Conservation (phyloP, 2,888 invertebrate species). For the Salticus scenicus region DNA sequence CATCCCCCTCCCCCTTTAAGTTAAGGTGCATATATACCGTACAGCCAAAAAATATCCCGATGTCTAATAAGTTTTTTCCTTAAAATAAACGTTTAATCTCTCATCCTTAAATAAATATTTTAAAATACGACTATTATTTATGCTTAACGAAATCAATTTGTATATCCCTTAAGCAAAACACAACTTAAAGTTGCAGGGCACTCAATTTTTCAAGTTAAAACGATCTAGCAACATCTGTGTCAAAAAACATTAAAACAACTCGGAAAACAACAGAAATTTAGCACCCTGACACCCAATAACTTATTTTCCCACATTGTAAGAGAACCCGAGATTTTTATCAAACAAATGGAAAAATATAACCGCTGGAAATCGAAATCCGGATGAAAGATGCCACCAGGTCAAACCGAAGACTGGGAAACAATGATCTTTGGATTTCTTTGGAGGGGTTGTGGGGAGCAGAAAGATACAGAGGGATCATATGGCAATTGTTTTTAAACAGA, state of each 20-base stretch:
- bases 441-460: neutral
- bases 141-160: too few species aligned
- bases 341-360: slow-evolving; percentile 7
- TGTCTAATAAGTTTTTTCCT: too few species aligned
- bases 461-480: neutral
- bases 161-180: too few species aligned
- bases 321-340: slow-evolving; percentile 42
- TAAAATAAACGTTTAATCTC: too few species aligned
- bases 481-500: slow-evolving; percentile 41
- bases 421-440: neutral
- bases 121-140: too few species aligned
- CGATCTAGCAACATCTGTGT: neutral
- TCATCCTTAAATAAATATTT: too few species aligned
- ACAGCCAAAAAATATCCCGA: too few species aligned
- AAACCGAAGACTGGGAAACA: slow-evolving; percentile 51
- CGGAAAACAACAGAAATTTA: neutral
- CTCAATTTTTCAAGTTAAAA: neutral
- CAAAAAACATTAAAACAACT: neutral
- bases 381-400: slow-evolving; percentile 34
- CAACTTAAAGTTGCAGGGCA: neutral
- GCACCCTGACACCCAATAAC: neutral
- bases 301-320: slow-evolving; percentile 13
- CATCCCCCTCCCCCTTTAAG: too few species aligned
- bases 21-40: too few species aligned
- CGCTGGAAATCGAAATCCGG: slow-evolving; percentile 39